A percentile compares a stretch with the other conserved stretches of the same genome.
These are phyloP conservation scores for Lamproptera curius DNA, from an alignment of 2,888 invertebrate genomes.

Conservation along the genomic window DNA sequence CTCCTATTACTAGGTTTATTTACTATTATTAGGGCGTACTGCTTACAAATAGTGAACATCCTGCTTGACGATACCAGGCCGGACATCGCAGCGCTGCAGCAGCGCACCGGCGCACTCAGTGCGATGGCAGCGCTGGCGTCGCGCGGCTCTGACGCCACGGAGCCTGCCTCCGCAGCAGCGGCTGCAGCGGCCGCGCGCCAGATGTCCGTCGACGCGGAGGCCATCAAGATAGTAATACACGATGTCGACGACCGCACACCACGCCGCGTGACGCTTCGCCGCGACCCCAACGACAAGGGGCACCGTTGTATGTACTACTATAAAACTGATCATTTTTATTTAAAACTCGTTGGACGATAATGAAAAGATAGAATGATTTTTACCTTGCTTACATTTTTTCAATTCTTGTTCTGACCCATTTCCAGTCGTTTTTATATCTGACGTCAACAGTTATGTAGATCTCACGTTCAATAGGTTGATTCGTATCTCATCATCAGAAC, in stretches of 20 bases:
- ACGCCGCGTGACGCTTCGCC: conserved; percentile 84
- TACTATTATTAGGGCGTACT: no score
- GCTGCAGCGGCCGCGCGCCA: conserved; percentile 83
- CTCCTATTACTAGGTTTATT: no score
- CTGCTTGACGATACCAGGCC: conserved; percentile 81
- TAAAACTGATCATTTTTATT: no score
- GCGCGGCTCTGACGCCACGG: conserved; percentile 53
- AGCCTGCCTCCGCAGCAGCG: conserved; percentile 66
- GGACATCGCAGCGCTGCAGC: conserved; percentile 83
- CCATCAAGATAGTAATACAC: conserved; percentile 95
- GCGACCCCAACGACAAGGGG: conserved; percentile 90
- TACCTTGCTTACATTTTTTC: no score
- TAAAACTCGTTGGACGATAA: no score
- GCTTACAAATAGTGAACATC: no score
- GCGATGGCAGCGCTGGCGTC: conserved; percentile 61
- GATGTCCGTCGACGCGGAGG: conserved; percentile 93
- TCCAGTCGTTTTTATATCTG: no score
- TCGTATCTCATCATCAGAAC: no score
- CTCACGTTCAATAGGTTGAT: no score
- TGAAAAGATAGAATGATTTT: no score
- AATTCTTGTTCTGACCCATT: no score
- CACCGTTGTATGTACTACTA: conserved; percentile 84
- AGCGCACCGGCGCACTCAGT: conserved; percentile 76
- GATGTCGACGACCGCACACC: conserved; percentile 91
- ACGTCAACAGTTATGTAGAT: no score